Evolutionary conservation across 2,888 invertebrate species (phyloP), one percentile per base, ranked within the genome.

Genomic region (Tuta absoluta): DNA sequence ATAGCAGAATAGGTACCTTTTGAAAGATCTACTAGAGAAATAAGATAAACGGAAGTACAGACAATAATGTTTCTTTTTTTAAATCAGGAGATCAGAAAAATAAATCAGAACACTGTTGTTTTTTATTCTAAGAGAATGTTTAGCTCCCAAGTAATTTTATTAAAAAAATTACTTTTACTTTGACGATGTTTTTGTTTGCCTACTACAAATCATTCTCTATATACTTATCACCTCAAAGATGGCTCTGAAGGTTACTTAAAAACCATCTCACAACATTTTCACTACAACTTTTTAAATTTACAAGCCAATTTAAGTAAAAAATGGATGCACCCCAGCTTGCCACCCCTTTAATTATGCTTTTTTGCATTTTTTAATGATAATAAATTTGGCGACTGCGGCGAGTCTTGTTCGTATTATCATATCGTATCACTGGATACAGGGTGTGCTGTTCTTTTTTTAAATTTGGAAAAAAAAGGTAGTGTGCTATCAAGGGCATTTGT

Each of bases 301-400:
- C 89, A 89, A 86, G 88, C 85, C 89, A 89, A 90, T 89, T 90
- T 89, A 88, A 87, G 85, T 90, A 88, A 89, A 90, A 89, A 89
- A 89, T 88, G 84, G 84, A 82, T 82, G 82, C 87, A 83, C 81
- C 86, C 77, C 84, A 79, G 74, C 68, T 76, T 76, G 71, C 84
- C 88, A 84, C 88, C 90, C 87, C 85, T 87, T 89, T 89, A 85
- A 90, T 90, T 88, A 90, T 87, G 84, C 82, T 89, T 89, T 89
- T 68, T 72, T 90, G 87, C 87, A 84, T 87, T 89, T 90, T 90
- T 89, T 87, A 88, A 89, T 88, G 89, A 87, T 86, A 88, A 89
- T 90, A 90, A 88, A 89, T 89, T 85, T 77, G 78, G 79, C 77
- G 77, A 78, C 74, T 78, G 83, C 80, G 78, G 75, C 73, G 72